These are phyloP conservation scores for Microplitis demolitor DNA, from an alignment of 1,140 invertebrate species.

Conservation along the genomic window DNA sequence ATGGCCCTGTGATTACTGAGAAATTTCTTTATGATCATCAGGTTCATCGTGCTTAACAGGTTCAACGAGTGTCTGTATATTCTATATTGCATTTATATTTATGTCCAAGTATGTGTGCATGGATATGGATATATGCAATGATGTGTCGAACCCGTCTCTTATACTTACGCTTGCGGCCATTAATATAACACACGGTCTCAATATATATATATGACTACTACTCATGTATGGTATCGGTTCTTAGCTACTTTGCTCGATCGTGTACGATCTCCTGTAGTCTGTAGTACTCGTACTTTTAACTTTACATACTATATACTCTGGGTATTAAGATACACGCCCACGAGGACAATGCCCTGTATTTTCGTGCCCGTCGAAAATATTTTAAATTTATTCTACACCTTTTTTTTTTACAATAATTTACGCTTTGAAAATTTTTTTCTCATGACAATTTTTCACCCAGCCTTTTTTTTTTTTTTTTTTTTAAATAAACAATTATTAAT, in stretches of 20 bases:
- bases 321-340: slow-evolving; percentile 6
- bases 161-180: background rate
- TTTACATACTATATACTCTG: background rate
- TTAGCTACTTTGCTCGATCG: background rate
- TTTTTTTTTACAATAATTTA: no score
- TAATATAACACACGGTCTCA: background rate
- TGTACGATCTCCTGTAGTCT: background rate
- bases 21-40: slow-evolving; percentile 22
- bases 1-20: slow-evolving; percentile 15
- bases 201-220: no score
- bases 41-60: slow-evolving; percentile 21
- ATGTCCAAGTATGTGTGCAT: background rate
- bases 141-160: background rate
- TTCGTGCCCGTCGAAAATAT: background rate
- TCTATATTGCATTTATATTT: background rate
- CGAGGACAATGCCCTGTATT: slow-evolving; percentile 6
- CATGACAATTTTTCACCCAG: no score
- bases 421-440: no score
- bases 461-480: no score
- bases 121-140: no score
- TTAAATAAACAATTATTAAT: no score
- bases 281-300: no score
- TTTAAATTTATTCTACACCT: background rate
- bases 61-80: slow-evolving; percentile 8
- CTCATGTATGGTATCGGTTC: no score